Base-by-base conservation (phyloP, 1,140 invertebrate genomes). In the Caenorhabditis remanei region DNA sequence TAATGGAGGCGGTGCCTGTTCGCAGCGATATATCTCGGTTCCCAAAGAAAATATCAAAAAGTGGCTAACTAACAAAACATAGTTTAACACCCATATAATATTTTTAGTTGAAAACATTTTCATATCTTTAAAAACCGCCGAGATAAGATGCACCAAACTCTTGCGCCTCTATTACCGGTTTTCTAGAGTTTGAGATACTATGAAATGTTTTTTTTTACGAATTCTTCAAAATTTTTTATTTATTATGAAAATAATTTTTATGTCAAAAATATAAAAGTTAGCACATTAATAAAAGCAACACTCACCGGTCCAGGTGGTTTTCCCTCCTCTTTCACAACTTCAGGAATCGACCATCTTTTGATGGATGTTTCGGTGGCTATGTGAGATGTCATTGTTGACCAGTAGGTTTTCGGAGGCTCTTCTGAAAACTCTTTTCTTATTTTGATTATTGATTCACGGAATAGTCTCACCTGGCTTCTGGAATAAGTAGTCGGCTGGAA, bases 311-410 rank as follows among this genome's bases (percentile, higher is more conserved):
- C 86, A 3, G 86, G 86, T 8, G 75, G 75, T 6, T 83, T 75
- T 21, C 86, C 86, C 50, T 87, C 86, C 46, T 83, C 79, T 8
- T 24, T 46, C 9, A 56, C 71, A n/a, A 83, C 79, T n/a, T 61
- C 24, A 0, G 75, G 75, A 65, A 56, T 87, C 16, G 86, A 83
- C 86, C 86, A 87, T 87, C 79, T 53, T 11, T 83, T 87, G 40
- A 83, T 32, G 1, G 75, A 83, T 83, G 75, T 87, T 56, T 87
- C 86, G 2, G 86, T 84, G 24, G 67, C 85, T n/a, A 87, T 87
- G 7, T 75, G 71, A 4, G 65, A 79, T 16, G 86, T 87, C 86
- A 87, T 87, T n/a, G 86, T 87, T 24, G 86, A 86, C 50, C 67
- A 55, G 24, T 63, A 83, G 13, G 75, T 87, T 53, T 85, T 85